Evolutionary conservation across 2,888 invertebrate genomes (phyloP).

Genomic region (Lasioglossum calceatum): DNA sequence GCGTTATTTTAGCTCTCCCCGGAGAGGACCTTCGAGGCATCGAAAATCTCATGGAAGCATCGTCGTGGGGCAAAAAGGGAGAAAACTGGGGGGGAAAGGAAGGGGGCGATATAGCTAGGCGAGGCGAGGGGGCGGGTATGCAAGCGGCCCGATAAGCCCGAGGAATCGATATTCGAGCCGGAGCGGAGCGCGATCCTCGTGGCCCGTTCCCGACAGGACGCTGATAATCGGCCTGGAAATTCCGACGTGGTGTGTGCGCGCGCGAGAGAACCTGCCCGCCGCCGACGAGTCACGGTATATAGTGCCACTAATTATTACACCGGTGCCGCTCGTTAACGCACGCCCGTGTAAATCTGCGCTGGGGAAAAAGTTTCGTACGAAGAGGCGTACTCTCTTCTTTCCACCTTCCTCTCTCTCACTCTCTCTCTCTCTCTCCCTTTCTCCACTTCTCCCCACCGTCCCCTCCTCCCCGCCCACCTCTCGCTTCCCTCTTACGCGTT

Average conservation of each 20-base stretch:
- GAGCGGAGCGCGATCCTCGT: conserved; percentile 58
- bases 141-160: conserved; percentile 67
- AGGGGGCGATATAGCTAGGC: conserved; percentile 12
- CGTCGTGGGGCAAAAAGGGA: conserved; percentile 43
- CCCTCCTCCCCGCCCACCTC: not conserved
- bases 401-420: not conserved
- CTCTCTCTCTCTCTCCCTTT: not conserved
- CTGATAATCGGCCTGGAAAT: conserved; percentile 65
- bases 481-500: conserved; percentile 20
- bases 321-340: conserved; percentile 67
- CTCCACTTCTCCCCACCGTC: not conserved
- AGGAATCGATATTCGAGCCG: conserved; percentile 68
- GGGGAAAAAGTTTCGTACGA: conserved; percentile 51
- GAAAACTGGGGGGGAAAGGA: not conserved
- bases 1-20: conserved; percentile 71
- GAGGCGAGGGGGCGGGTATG: conserved; percentile 53
- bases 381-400: conserved; percentile 26
- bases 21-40: conserved; percentile 63
- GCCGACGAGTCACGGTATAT: conserved; percentile 52
- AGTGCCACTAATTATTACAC: conserved; percentile 68
- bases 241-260: conserved; percentile 40
- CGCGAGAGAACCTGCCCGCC: conserved; percentile 37
- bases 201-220: conserved; percentile 64
- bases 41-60: conserved; percentile 68
- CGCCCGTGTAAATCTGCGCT: conserved; percentile 59